These are phyloP conservation scores for Stenoptilia bipunctidactyla DNA, from an alignment of 2,888 invertebrate species.

Conservation along the genomic window DNA sequence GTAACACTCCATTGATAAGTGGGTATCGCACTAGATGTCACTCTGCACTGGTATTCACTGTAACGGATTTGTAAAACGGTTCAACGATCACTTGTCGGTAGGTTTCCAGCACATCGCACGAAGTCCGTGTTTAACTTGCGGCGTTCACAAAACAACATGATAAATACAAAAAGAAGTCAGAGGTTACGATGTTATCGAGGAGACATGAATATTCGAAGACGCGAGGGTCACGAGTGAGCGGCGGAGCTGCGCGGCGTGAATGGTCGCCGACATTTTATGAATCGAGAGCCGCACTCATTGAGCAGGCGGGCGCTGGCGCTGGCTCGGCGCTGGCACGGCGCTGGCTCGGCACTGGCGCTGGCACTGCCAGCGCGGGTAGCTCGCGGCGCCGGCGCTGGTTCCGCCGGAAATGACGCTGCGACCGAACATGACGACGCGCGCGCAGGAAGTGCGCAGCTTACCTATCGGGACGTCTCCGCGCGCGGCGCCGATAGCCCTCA, in stretches of 20 bases:
- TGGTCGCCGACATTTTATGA: conserved; percentile 69
- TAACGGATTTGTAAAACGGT: conserved; percentile 32
- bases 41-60: conserved; percentile 59
- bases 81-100: conserved; percentile 40
- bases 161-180: conserved; percentile 65
- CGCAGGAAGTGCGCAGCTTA: conserved; percentile 72
- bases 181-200: conserved; percentile 68
- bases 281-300: conserved; percentile 66
- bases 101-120: conserved; percentile 55
- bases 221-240: conserved; percentile 70
- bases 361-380: conserved; percentile 35
- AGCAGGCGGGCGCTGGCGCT: conserved; percentile 31
- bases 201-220: conserved; percentile 70
- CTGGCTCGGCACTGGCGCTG: conserved; percentile 38
- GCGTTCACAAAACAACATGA: conserved; percentile 61
- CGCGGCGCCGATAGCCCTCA: conserved; percentile 28
- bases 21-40: conserved; percentile 48
- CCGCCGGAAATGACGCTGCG: conserved; percentile 63
- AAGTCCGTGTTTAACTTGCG: conserved; percentile 47
- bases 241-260: conserved; percentile 62
- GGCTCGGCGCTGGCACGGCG: conserved; percentile 31
- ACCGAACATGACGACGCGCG: conserved; percentile 67
- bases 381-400: conserved; percentile 48
- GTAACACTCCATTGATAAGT: conserved; percentile 49
- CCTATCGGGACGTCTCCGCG: conserved; percentile 62